phyloP scores from a whole-genome alignment of 2,888 invertebrate species.

The Hedychridium roseum region DNA sequence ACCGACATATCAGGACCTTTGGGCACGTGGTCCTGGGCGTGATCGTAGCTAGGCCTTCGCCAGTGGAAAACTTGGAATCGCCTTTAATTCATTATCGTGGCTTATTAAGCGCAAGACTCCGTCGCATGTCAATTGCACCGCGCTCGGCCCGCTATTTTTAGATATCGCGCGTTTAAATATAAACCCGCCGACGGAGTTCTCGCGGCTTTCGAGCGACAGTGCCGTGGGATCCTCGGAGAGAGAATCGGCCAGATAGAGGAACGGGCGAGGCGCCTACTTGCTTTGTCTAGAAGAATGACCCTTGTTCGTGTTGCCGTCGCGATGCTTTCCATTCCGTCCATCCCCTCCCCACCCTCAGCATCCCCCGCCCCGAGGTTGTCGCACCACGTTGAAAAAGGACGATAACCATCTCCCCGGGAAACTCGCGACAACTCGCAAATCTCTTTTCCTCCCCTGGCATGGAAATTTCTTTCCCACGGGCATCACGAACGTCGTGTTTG shows the following conservation, averaged over 20 bases:
- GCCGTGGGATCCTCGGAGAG: neutral
- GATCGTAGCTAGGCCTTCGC: no score
- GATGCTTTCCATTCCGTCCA: neutral
- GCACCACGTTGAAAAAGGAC: no score
- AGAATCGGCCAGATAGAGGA: constrained; percentile 4
- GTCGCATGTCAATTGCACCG: constrained; percentile 20
- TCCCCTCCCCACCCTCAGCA: neutral
- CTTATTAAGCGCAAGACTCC: constrained; percentile 30
- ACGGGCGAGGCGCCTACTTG: neutral
- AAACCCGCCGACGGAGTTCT: constrained; percentile 27
- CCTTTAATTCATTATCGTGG: constrained; percentile 30
- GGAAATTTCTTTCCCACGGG: no score
- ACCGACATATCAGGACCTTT: no score
- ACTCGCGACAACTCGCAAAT: no score
- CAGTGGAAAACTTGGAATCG: constrained; percentile 35
- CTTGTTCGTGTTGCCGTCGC: constrained; percentile 16
- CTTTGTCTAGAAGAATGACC: constrained; percentile 16
- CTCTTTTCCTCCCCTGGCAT: no score
- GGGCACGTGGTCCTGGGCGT: no score
- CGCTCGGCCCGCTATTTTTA: constrained; percentile 40
- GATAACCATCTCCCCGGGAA: no score
- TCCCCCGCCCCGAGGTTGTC: no score
- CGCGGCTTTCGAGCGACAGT: neutral
- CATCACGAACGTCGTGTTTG: no score
- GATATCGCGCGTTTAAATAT: constrained; percentile 45